phyloP scores from a whole-genome alignment of 2,797 vertebrate species.

The Arremon brunneinucha region DNA sequence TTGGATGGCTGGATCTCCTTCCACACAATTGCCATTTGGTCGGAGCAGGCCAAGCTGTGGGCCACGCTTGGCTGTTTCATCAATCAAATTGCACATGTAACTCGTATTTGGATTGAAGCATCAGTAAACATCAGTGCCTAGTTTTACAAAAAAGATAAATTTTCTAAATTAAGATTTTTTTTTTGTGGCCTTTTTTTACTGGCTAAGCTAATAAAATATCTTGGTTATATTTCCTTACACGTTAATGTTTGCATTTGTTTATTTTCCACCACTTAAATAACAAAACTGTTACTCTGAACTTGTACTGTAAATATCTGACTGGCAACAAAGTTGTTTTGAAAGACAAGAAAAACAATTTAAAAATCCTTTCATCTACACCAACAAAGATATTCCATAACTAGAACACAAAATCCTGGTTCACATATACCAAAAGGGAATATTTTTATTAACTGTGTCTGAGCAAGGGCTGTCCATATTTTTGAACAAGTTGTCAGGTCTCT shows the following conservation, averaged over 20 bases:
- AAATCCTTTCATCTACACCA: background rate
- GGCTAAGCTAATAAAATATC: background rate
- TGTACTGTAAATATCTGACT: background rate
- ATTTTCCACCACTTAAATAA: background rate
- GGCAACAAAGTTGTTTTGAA: background rate
- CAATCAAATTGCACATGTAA: background rate
- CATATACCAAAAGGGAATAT: background rate
- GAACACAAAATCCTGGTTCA: background rate
- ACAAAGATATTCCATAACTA: background rate
- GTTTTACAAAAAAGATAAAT: background rate
- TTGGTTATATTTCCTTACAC: background rate
- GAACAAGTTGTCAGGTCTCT: background rate
- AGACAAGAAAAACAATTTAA: background rate
- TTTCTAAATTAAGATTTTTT: background rate
- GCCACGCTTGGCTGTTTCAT: background rate
- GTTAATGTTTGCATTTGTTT: background rate
- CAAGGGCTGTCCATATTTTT: background rate
- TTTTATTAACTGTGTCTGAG: background rate
- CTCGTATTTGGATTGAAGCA: background rate
- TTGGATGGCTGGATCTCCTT: background rate
- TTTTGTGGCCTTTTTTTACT: background rate
- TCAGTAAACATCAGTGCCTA: background rate
- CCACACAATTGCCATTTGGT: accelerated
- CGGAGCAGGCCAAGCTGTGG: background rate
- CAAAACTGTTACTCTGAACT: background rate